Percentiles rank a stretch among this genome's conserved stretches.
Conservation (phyloP, 2,113 vertebrate species). For the Abramis brama region DNA sequence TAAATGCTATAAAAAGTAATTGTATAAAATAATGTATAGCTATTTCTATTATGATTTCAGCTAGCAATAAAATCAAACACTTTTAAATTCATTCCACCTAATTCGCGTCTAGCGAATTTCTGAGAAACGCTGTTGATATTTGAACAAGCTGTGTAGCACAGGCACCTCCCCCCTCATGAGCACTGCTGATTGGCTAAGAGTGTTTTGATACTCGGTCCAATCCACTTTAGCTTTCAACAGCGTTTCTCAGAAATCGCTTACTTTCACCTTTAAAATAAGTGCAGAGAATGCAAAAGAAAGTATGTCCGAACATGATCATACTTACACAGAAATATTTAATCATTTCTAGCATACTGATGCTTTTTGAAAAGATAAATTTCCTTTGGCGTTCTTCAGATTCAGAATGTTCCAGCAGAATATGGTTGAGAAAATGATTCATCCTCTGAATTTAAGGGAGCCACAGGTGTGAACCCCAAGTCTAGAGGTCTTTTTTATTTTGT, state of each 20-base stretch:
- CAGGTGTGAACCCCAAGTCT: neutral
- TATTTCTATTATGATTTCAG: neutral
- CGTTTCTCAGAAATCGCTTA: too few species aligned
- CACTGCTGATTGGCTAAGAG: too few species aligned
- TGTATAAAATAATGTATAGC: neutral
- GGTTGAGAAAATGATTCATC: neutral
- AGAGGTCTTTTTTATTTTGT: neutral
- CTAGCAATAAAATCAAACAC: neutral
- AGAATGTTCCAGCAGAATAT: neutral
- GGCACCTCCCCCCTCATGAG: too few species aligned
- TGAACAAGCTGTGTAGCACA: too few species aligned
- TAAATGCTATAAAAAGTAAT: too few species aligned
- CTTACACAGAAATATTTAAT: too few species aligned
- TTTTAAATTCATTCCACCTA: neutral
- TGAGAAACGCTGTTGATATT: too few species aligned
- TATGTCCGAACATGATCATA: too few species aligned
- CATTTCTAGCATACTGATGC: too few species aligned
- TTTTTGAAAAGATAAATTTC: neutral
- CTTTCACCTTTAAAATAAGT: neutral
- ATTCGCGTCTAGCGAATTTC: neutral
- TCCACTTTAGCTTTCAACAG: too few species aligned
- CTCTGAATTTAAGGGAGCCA: neutral
- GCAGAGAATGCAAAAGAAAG: neutral
- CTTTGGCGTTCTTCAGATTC: neutral
- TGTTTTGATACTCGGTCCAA: too few species aligned